Base-by-base conservation (phyloP, 30 jellyfish, hydroid and myxozoan species). In the Aurelia aurita complex sp. Pacific region DNA sequence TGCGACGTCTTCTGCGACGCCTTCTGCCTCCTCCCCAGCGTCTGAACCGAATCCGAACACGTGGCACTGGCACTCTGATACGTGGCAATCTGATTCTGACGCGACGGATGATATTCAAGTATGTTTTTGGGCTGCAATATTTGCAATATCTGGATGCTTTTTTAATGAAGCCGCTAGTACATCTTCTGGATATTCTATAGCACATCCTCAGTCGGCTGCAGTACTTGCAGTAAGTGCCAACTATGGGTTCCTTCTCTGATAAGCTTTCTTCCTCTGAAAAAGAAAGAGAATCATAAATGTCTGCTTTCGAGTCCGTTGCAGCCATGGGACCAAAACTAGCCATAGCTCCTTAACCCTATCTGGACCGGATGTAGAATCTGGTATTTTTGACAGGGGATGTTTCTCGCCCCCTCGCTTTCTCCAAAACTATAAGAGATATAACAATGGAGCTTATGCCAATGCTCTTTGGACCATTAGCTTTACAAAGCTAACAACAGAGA, bases 91-190 rank as follows among this genome's bases (percentile, higher is more conserved):
- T 18, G 1, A 79, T 81, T 46, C 57, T 13, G 35, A 79, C 23
- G 69, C 89, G 89, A 33, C 80, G 61, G 60, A 79, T 33, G 46
- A 17, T 54, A 18, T 67, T 19, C 81, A 74, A 67, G 69, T 79
- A 79, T 0, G 80, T 65, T 33, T 65, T 79, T 54, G 89, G 89
- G 80, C 69, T 66, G 74, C 89, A 79, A 36, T 65, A 79, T 40
- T 79, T 79, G 73, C 89, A 79, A 18, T 46, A 42, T 2, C 23
- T 64, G 66, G 81, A 79, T 32, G 89, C 89, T 59, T 38, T 79
- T 54, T 63, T 66, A 38, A 79, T 66, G 64, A 10, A 10, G 10
- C 81, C 63, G 33, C 89, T 35, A 15, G 55, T 63, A 59, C 89
- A 79, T 23, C 70, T 66, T 38, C 89, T 71, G 57, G 57, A 4